phyloP scores from a whole-genome alignment of 2,888 invertebrate genomes.

The Cremastinae sp. region DNA sequence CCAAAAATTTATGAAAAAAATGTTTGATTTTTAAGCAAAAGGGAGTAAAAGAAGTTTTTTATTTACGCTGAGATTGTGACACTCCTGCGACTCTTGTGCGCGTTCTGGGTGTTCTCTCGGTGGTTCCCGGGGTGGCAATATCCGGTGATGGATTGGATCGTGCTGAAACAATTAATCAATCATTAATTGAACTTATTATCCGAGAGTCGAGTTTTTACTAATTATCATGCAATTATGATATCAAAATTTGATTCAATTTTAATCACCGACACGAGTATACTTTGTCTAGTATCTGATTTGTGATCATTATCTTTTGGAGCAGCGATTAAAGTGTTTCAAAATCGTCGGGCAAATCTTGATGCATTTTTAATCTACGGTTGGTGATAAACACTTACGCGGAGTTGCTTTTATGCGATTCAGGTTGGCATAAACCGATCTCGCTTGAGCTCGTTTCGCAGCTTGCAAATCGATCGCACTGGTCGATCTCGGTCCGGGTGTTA shows the following conservation, averaged over 20 bases:
- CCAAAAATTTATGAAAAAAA: not conserved
- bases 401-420: constrained; percentile 89
- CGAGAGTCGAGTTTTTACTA: no score
- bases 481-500: constrained; percentile 83
- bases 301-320: constrained; percentile 71
- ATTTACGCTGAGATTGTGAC: constrained; percentile 96
- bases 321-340: constrained; percentile 60
- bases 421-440: constrained; percentile 90
- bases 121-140: constrained; percentile 83
- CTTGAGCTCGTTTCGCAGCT: constrained; percentile 93
- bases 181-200: no score
- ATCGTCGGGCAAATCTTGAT: constrained; percentile 3
- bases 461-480: constrained; percentile 97
- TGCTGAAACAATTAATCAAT: constrained; percentile 79
- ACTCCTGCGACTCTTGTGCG: constrained; percentile 88
- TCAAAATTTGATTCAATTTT: not conserved
- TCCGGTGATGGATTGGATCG: constrained; percentile 85
- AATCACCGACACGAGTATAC: constrained; percentile 52
- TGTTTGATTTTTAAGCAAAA: not conserved
- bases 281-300: constrained; percentile 69
- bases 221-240: no score
- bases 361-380: constrained; percentile 6
- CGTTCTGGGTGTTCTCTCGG: constrained; percentile 83
- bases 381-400: constrained; percentile 85
- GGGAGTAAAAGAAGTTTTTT: constrained; percentile 24